Conservation (phyloP, 2,113 vertebrate genomes). For the Baryphthengus martii region DNA sequence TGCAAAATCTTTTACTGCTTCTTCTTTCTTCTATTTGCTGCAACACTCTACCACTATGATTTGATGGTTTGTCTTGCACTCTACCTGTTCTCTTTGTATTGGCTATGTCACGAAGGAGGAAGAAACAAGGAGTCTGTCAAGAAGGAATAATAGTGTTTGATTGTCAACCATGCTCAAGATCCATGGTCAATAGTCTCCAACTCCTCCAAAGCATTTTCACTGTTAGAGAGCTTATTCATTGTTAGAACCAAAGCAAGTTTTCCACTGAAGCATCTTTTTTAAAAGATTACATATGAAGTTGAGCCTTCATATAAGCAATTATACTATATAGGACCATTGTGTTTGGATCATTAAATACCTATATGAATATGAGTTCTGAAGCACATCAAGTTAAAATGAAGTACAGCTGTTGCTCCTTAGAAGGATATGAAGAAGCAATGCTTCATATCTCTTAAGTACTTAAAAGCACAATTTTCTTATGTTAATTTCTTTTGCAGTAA, state of each 20-base stretch:
- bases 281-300: conserved; percentile 68
- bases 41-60: conserved; percentile 82
- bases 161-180: conserved; percentile 33
- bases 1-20: conserved; percentile 78
- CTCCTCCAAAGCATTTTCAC: conserved; percentile 50
- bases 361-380: conserved; percentile 74
- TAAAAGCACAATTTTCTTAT: conserved; percentile 53
- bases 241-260: conserved; percentile 63
- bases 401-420: conserved; percentile 72
- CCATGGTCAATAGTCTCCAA: conserved; percentile 31
- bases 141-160: conserved; percentile 58
- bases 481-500: conserved; percentile 70
- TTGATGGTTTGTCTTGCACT: conserved; percentile 83
- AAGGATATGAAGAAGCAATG: conserved; percentile 60
- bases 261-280: conserved; percentile 67
- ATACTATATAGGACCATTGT: conserved; percentile 80
- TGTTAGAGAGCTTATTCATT: conserved; percentile 57
- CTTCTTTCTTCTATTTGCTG: conserved; percentile 82
- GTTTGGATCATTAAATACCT: conserved; percentile 76
- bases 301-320: conserved; percentile 76
- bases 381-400: conserved; percentile 71
- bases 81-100: conserved; percentile 85
- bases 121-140: conserved; percentile 68
- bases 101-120: conserved; percentile 80
- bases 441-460: conserved; percentile 59